Evolutionary conservation across 23 tunicate species (phyloP).

Genomic region (Corella eumyota): DNA sequence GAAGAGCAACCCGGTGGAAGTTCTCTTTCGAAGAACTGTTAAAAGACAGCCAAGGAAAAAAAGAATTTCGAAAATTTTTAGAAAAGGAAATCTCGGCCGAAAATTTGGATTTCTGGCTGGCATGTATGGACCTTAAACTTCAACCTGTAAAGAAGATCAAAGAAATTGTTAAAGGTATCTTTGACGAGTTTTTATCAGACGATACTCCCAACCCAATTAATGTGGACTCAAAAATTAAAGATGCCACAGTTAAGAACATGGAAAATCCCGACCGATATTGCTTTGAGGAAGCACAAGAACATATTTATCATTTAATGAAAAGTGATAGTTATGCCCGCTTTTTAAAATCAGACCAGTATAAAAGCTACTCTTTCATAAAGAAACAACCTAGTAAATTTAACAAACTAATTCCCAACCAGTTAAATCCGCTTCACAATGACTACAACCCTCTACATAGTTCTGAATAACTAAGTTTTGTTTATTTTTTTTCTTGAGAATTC

Average conservation of each 20-base stretch:
- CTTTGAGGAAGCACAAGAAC: slow-evolving; percentile 92
- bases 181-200: slow-evolving; percentile 41
- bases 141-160: slow-evolving; percentile 48
- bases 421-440: slow-evolving; percentile 22
- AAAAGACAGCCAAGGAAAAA: slow-evolving; percentile 49
- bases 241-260: slow-evolving; percentile 54
- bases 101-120: slow-evolving; percentile 82
- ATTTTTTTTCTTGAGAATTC: too few relatives aligned
- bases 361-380: slow-evolving; percentile 24
- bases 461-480: too few relatives aligned
- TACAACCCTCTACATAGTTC: slow-evolving; percentile 3
- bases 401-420: background rate
- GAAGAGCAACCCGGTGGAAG: slow-evolving; percentile 77
- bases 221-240: slow-evolving; percentile 80
- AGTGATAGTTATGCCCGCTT: slow-evolving; percentile 89
- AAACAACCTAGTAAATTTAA: too few relatives aligned
- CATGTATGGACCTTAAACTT: slow-evolving; percentile 50
- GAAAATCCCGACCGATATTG: slow-evolving; percentile 73
- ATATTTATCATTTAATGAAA: slow-evolving; percentile 91
- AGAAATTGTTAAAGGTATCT: slow-evolving; percentile 41
- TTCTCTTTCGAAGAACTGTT: slow-evolving; percentile 80
- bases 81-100: slow-evolving; percentile 94
- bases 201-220: slow-evolving; percentile 73
- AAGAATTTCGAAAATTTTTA: slow-evolving; percentile 77
- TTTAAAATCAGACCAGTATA: slow-evolving; percentile 81